Evolutionary conservation across 2,113 vertebrate genomes (phyloP), one percentile per base, ranked within the genome.

Genomic region (Crocuta crocuta): DNA sequence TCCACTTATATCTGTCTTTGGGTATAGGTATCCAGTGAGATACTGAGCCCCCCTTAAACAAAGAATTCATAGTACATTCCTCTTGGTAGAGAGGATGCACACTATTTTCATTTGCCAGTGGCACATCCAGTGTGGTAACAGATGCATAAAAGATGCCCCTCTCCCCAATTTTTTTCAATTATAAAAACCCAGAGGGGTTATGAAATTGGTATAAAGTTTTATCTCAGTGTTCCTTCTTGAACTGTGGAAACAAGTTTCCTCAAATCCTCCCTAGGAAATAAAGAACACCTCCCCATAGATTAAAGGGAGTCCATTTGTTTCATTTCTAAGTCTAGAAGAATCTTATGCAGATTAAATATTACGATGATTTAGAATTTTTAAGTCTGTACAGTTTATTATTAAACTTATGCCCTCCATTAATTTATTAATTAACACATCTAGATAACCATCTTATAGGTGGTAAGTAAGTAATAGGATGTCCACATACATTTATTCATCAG

Each of bases 401-500:
- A 78, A 90, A 35, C 35, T 86, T 68, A 63, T 28, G 19, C 71
- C 43, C 90, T 91, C 7, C 6, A 35, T 48, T 95, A 39, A 55
- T 53, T 89, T 95, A 92, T 94, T 71, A 94, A 85, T 93, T 74
- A 89, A 92, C 15, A 84, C 55, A 78, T 94, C 16, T 87, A 33
- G 55, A 76, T 78, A 92, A 70, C 5, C 4, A 63, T 70, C 79
- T 83, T 83, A 33, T 50, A 93, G 35, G 10, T 23, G 33, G 26
- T 94, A 85, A 92, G 35, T 43, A 91, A 50, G 28, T 74, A 74
- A 50, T 31, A 70, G 33, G 39, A 78, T 91, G 68, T 74, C 45
- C 5, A 53, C 28, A 16, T 26, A 33, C 16, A 76, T 71, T 92
- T 63, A 43, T 85, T 45, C 33, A 19, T 43, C 28, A 26, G 50